Evolutionary conservation across 2,888 invertebrate species (phyloP).

Genomic region (Balanococcus diminutus): DNA sequence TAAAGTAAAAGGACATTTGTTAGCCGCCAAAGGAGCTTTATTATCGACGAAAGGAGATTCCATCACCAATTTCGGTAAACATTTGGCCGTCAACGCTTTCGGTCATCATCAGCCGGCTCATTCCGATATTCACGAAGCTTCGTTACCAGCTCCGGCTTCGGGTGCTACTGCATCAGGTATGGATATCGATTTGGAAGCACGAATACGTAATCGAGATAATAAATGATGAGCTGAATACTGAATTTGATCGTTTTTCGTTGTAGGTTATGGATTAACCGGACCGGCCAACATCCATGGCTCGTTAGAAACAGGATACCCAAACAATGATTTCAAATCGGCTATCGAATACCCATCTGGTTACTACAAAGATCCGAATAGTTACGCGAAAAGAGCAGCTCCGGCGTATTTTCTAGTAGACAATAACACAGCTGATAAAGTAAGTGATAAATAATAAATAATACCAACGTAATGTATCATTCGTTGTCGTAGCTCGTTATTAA

Average conservation of each 20-base stretch:
- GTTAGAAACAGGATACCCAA: constrained; percentile 16
- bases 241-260: not conserved
- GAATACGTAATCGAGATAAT: no score
- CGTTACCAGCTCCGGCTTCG: constrained; percentile 35
- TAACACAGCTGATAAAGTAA: not conserved
- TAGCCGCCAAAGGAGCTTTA: constrained; percentile 69
- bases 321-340: constrained; percentile 46
- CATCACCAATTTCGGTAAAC: constrained; percentile 78
- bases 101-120: constrained; percentile 45
- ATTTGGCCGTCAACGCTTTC: constrained; percentile 77
- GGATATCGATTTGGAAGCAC: no score
- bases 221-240: no score
- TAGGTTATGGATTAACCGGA: constrained; percentile 35
- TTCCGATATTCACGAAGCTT: constrained; percentile 44
- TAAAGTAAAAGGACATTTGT: constrained; percentile 78
- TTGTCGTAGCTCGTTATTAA: not conserved
- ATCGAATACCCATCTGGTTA: constrained; percentile 43
- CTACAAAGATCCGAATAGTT: constrained; percentile 29
- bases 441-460: not conserved
- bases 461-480: not conserved
- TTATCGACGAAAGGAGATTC: constrained; percentile 76
- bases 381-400: constrained; percentile 44
- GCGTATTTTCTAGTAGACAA: not conserved
- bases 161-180: constrained; percentile 1
- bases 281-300: constrained; percentile 26